Base-by-base conservation (phyloP, 2,888 invertebrate species). In the Hemicrepidius hirtus region DNA sequence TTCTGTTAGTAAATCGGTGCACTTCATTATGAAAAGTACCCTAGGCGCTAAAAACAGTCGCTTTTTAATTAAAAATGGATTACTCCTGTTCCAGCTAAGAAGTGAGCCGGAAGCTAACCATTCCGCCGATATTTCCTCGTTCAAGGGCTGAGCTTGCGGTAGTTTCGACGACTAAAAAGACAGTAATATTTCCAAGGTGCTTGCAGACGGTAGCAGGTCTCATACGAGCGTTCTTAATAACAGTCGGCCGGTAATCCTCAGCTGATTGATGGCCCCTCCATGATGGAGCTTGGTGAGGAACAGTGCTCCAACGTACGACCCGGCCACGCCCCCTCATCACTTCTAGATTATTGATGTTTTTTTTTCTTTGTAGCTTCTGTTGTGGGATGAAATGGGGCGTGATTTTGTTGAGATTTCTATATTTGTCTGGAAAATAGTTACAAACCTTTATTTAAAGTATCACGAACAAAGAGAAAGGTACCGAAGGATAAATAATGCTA, bases 201-300 rank as follows among this genome's bases (percentile, higher is more conserved):
- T 78, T 76, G 80, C 82, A 79, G 78, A 80, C 78, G 78, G 78
- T 80, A 76, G 77, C 80, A 76, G 80, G 81, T 81, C 82, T 80
- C 82, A 83, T 84, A 83, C 83, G 82, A 80, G 82, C 84, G 84
- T 84, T 85, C 85, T 85, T 85, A 86, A 86, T 86, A 86, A 85
- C 85, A 82, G 85, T 85, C 85, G 77, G 80, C 81, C 81, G 82
- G 84, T 85, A 86, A 85, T 85, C 86, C 86, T 80, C 77, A 79
- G 74, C 84, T 85, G 86, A 86, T 86, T 85, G 86, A 86, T 86
- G 83, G 84, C 83, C 80, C 82, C 83, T 83, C 80, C 84, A 84
- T 82, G 85, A 84, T 84, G 82, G 83, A 76, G 76, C 73, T 76
- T 73, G 77, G 74, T 75, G 74, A 73, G 73, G 68, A 68, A 71